Conservation (phyloP, 1,140 invertebrate genomes). For the Drosophila sproati region DNA sequence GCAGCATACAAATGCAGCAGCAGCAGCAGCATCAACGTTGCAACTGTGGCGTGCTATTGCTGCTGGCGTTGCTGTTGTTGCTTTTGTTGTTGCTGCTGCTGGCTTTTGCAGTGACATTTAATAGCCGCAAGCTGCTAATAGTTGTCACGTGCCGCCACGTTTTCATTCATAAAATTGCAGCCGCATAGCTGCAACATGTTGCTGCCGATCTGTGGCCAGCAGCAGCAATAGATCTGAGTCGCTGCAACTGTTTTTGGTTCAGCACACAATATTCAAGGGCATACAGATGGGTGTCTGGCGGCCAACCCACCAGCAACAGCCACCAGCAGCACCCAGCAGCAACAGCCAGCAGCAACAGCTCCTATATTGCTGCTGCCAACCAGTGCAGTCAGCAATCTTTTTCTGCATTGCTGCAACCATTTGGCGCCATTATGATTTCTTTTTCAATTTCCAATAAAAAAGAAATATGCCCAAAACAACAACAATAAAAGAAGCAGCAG, state of each 20-base stretch:
- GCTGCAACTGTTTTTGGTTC: neutral
- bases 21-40: neutral
- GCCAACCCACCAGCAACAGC: neutral
- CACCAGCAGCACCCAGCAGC: neutral
- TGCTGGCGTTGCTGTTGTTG: conserved; percentile 13
- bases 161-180: conserved; percentile 74
- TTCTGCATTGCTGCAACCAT: conserved; percentile 21
- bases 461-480: neutral
- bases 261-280: neutral
- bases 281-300: neutral
- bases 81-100: conserved; percentile 36
- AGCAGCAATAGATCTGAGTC: neutral
- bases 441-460: neutral
- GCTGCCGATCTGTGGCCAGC: conserved; percentile 25
- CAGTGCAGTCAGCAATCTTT: conserved; percentile 5
- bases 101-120: conserved; percentile 75
- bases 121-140: conserved; percentile 75
- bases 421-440: conserved; percentile 9
- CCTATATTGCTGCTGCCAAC: conserved; percentile 33
- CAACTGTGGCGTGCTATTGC: conserved; percentile 3
- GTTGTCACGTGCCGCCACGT: conserved; percentile 73
- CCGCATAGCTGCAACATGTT: conserved; percentile 45
- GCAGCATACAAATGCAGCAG: conserved; percentile 48
- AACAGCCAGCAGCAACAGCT: conserved; percentile 4
- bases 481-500: neutral